Percentiles rank a stretch among this genome's conserved stretches.
These are phyloP conservation scores for Fringilla coelebs DNA, from an alignment of 2,797 vertebrate species.

Conservation along the genomic window DNA sequence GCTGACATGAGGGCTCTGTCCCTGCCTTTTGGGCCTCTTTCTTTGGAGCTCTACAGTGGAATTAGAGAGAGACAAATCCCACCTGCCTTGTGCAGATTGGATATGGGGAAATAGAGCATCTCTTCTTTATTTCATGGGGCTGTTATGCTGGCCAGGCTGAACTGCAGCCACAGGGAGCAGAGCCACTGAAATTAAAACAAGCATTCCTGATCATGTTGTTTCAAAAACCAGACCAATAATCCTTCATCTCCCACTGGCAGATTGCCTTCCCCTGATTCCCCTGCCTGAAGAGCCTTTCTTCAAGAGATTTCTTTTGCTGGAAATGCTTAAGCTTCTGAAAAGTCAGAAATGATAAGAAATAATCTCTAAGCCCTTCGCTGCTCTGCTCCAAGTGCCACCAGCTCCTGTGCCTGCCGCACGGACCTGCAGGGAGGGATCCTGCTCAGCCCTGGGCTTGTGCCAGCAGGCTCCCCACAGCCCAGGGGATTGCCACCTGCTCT, in stretches of 20 bases:
- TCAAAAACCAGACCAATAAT: background rate
- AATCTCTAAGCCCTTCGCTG: background rate
- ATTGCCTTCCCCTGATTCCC: background rate
- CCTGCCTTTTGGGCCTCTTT: background rate
- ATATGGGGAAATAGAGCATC: background rate
- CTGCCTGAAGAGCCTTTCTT: background rate
- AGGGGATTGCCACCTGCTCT: background rate
- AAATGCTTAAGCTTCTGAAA: background rate
- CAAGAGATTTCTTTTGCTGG: background rate
- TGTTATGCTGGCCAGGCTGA: background rate
- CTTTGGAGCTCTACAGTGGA: background rate
- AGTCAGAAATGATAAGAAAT: background rate
- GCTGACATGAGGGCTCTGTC: background rate
- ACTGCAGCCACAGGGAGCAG: background rate
- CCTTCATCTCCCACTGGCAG: background rate
- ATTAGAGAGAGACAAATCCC: background rate
- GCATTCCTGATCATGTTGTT: background rate
- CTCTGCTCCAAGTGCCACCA: background rate
- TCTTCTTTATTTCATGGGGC: background rate
- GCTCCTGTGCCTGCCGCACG: background rate
- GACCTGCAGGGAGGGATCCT: background rate
- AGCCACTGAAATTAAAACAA: background rate
- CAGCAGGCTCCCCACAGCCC: background rate
- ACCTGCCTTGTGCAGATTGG: accelerated
- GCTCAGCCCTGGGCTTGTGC: background rate